phyloP scores from a whole-genome alignment of 2,113 vertebrate species.

The Oryzias woworae region DNA sequence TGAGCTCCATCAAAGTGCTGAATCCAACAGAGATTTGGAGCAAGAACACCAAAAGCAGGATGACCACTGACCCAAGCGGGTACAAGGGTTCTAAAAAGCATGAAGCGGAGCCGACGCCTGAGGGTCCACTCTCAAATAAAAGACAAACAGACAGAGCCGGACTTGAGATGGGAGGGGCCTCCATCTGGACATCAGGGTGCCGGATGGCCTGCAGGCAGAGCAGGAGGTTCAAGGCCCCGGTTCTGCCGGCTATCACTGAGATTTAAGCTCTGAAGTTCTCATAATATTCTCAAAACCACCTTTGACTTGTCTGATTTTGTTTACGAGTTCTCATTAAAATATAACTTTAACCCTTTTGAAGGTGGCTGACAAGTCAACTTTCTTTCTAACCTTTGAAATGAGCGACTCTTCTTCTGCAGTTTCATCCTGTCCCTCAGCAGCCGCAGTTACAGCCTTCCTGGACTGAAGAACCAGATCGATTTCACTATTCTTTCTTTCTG shows the following conservation, averaged over 20 bases:
- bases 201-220: constrained; percentile 4
- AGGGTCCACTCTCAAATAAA: fast-evolving
- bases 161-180: not conserved
- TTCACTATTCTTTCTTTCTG: no score
- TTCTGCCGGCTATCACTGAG: constrained; percentile 54
- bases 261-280: constrained; percentile 6
- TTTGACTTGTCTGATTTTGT: not conserved
- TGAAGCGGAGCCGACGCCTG: not conserved
- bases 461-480: no score
- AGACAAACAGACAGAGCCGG: not conserved
- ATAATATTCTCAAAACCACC: not conserved
- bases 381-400: no score
- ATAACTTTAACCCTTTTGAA: constrained; percentile 2
- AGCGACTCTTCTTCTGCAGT: no score
- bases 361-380: no score
- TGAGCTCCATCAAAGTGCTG: no score
- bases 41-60: not conserved
- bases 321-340: not conserved
- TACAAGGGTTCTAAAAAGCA: not conserved
- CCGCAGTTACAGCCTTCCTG: no score
- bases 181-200: constrained; percentile 25
- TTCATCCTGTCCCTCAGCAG: no score
- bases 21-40: fast-evolving
- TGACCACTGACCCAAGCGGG: not conserved
- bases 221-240: constrained; percentile 26